These are phyloP conservation scores for Eurytoma californica DNA, from an alignment of 2,888 invertebrate species.

Conservation along the genomic window DNA sequence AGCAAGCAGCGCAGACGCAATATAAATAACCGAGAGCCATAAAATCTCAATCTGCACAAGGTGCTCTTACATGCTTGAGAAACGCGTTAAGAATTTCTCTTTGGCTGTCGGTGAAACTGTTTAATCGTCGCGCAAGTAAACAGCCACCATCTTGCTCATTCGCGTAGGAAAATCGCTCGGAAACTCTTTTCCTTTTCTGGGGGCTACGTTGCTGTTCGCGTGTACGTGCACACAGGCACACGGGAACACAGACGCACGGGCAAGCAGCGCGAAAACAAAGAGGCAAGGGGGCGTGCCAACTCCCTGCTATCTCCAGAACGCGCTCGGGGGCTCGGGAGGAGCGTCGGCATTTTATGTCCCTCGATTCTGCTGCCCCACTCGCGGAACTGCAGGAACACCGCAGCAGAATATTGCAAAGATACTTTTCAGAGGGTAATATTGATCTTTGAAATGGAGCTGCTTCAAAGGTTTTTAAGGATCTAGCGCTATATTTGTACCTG, in stretches of 20 bases:
- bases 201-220: not conserved
- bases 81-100: constrained; percentile 2
- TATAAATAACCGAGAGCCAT: too few relatives aligned
- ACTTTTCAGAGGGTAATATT: too few relatives aligned
- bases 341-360: too few relatives aligned
- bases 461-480: too few relatives aligned
- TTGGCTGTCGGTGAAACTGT: not conserved
- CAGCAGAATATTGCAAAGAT: too few relatives aligned
- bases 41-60: not conserved
- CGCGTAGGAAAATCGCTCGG: constrained; percentile 9
- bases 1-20: not conserved
- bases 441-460: too few relatives aligned
- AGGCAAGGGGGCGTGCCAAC: not conserved
- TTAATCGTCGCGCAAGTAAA: constrained; percentile 33
- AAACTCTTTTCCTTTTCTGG: not conserved
- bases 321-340: too few relatives aligned
- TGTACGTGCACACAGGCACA: not conserved
- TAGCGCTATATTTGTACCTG: too few relatives aligned
- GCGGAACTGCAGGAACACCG: too few relatives aligned
- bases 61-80: not conserved
- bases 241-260: too few relatives aligned
- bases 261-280: constrained; percentile 12
- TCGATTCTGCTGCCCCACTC: too few relatives aligned
- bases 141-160: not conserved
- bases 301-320: too few relatives aligned